Conservation (phyloP, 2,113 vertebrate species). For the Osmerus eperlanus region DNA sequence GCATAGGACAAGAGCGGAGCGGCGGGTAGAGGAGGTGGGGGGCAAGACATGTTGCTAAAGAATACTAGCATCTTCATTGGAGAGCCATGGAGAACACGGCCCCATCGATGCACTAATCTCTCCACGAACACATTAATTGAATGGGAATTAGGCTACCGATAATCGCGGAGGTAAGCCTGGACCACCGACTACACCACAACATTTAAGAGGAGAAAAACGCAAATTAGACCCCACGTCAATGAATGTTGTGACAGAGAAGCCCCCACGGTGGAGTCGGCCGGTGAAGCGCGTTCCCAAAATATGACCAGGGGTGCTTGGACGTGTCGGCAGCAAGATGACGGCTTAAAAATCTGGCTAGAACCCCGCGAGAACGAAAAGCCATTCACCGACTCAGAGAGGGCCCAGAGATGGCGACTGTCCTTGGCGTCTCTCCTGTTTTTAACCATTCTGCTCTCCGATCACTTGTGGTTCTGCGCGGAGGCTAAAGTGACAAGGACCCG, state of each 20-base stretch:
- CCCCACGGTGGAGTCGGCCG: conserved; percentile 96
- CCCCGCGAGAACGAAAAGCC: conserved; percentile 96
- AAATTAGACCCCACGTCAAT: conserved; percentile 85
- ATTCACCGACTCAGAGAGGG: conserved; percentile 95
- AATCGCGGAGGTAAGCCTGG: conserved; percentile 51
- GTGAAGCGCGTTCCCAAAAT: conserved; percentile 93
- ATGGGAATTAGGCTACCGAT: conserved; percentile 74
- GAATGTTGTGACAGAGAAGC: conserved; percentile 92
- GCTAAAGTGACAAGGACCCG: conserved; percentile 87
- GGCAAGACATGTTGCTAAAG: conserved; percentile 69
- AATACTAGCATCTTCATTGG: conserved; percentile 76
- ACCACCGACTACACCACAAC: conserved; percentile 56
- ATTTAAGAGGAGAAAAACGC: conserved; percentile 66
- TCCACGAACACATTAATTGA: conserved; percentile 67
- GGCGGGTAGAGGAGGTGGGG: conserved; percentile 61
- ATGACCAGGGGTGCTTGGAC: conserved; percentile 99
- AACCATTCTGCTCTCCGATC: conserved; percentile 98
- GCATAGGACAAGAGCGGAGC: conserved; percentile 60
- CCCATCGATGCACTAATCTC: conserved; percentile 77
- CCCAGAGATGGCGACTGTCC: conserved; percentile 99
- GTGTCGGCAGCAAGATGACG: conserved; percentile 97
- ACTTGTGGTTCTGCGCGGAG: conserved; percentile 99
- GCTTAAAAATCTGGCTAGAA: conserved; percentile 95
- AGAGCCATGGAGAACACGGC: conserved; percentile 84
- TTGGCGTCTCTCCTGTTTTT: conserved; percentile 97